Evolutionary conservation across 2,113 vertebrate species (phyloP).

Genomic region (Erinaceus europaeus): DNA sequence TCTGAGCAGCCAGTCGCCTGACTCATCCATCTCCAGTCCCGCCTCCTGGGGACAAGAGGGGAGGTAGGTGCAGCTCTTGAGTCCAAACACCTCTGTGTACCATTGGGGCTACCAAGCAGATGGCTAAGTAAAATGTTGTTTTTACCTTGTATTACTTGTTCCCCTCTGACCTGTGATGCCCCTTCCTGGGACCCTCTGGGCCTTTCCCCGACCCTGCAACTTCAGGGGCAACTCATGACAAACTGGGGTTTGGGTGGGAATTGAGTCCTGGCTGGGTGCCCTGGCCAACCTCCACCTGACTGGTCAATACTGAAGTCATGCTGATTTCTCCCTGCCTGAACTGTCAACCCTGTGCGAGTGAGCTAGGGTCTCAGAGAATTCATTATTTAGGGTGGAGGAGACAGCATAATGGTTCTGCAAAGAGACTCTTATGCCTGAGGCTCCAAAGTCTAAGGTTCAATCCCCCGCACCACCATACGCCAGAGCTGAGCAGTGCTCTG

Average conservation of each 20-base stretch:
- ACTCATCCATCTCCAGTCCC: not conserved
- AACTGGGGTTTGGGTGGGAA: accelerated
- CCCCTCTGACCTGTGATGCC: not conserved
- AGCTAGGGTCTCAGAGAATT: not conserved
- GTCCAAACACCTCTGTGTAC: not conserved
- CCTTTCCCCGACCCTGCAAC: not conserved
- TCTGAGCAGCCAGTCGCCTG: not conserved
- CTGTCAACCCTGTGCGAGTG: not conserved
- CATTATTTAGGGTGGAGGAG: not conserved
- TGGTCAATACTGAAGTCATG: not conserved
- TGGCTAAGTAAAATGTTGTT: not conserved
- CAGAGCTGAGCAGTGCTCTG: no score
- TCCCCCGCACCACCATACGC: no score
- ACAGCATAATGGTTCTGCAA: no score
- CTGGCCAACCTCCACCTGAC: not conserved
- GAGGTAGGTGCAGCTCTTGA: not conserved
- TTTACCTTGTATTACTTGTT: not conserved
- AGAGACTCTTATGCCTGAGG: no score
- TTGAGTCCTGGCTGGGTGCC: no score
- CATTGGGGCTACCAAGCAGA: not conserved
- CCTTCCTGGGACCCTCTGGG: not conserved
- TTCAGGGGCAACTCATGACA: not conserved
- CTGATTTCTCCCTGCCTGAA: not conserved
- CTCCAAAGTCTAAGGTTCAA: no score
- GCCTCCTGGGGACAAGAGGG: not conserved